Conservation (phyloP, 1,140 invertebrate species). For the Brachionus rubens region DNA sequence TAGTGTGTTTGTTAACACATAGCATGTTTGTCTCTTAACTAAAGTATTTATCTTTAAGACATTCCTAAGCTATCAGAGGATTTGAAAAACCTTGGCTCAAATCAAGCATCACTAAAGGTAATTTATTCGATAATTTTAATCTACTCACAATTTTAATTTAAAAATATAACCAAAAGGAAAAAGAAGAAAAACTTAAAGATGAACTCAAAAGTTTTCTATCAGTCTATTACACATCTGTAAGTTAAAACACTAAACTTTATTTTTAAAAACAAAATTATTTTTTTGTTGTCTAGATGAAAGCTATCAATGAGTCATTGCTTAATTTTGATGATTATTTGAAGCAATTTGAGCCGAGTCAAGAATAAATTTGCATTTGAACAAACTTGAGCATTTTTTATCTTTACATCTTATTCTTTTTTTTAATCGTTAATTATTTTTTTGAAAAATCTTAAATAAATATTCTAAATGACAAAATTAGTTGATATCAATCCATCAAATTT, state of each 20-base stretch:
- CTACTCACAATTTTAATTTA: no score
- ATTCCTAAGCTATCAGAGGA: neutral
- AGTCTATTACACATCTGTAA: constrained; percentile 28
- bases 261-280: no score
- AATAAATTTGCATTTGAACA: neutral
- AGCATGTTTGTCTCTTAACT: neutral
- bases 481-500: no score
- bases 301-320: neutral
- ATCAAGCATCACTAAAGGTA: neutral
- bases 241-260: no score
- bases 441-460: no score
- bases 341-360: neutral
- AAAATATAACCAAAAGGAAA: neutral
- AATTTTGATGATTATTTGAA: constrained; percentile 6
- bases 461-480: no score
- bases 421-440: no score
- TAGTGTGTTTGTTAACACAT: no score
- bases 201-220: constrained; percentile 28
- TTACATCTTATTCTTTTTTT: no score
- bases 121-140: no score
- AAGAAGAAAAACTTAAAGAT: neutral
- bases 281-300: constrained; percentile 11
- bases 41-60: neutral
- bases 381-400: no score
- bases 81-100: neutral